Conservation (phyloP, 92 coral and sea anemone species). For the Palythoa grandis region DNA sequence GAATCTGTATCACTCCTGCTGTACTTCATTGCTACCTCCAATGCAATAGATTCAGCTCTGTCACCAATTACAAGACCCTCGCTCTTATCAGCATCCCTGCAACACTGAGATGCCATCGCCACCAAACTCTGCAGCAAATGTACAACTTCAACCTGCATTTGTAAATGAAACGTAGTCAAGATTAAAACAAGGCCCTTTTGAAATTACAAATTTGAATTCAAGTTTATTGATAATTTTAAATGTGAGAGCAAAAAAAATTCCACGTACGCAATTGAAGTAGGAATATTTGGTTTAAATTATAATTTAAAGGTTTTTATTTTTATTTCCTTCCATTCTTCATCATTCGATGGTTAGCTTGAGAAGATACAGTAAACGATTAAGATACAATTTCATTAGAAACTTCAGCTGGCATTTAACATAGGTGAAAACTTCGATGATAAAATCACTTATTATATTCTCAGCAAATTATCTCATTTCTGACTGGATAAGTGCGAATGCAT, state of each 20-base stretch:
- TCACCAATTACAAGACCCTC: constrained; percentile 54
- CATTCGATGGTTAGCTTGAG: too few relatives aligned
- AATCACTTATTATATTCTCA: too few relatives aligned
- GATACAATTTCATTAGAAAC: too few relatives aligned
- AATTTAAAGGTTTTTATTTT: background rate
- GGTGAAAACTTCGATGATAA: too few relatives aligned
- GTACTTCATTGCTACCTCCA: constrained; percentile 69
- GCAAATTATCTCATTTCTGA: too few relatives aligned
- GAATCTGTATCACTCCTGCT: constrained; percentile 57
- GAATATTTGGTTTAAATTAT: background rate
- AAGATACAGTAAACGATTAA: too few relatives aligned
- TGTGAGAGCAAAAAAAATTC: background rate
- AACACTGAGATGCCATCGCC: constrained; percentile 75
- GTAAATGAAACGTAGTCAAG: background rate
- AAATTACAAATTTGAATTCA: background rate
- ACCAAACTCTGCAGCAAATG: constrained; percentile 68
- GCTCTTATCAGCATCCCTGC: constrained; percentile 56
- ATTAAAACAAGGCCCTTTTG: background rate
- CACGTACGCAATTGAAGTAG: background rate
- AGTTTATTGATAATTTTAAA: background rate
- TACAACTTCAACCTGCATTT: constrained; percentile 52
- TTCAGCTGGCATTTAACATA: too few relatives aligned
- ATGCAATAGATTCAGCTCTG: constrained; percentile 75
- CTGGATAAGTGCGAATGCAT: too few relatives aligned
- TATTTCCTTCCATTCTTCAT: too few relatives aligned